Base-by-base conservation (phyloP, 2,888 invertebrate genomes). In the Leucophenga maculata region DNA sequence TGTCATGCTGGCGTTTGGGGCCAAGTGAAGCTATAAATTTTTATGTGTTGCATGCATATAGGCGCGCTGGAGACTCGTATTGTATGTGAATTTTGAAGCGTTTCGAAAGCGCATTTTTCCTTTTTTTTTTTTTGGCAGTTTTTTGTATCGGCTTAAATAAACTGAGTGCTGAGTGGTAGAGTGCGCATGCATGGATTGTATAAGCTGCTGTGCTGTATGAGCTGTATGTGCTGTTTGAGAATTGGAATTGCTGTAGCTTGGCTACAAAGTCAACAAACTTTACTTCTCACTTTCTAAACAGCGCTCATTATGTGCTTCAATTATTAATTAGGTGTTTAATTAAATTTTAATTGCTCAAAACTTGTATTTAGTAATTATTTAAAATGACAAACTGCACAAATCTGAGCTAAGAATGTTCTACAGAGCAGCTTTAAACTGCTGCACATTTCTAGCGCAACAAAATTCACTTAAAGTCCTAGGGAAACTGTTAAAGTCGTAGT, bases 1-100 rank as follows among this genome's bases (percentile, higher is more conserved):
- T 11, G 16, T 55, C 18, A 14, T 14, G 26, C 9, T 22, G 57
- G 11, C n/a, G 26, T 22, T 57, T 57, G 57, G 54, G 71, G 55
- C 48, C 70, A 70, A 76, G 77, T 67, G 60, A 48, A 74, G 70
- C 76, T 71, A 76, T 76, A 76, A 79, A 78, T 78, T 78, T 76
- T 73, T 72, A 72, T 72, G 71, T 70, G 68, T 72, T 74, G 74
- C 79, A 78, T 72, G 70, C 72, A 57, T 64, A 67, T 65, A 69
- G 72, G 71, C 72, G 72, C 66, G 57, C 22, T 50, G 50, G 1
- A 50, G 16, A 11, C 13, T 16, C 13, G 50, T n/a, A n/a, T 18
- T 50, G 50, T 18, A 18, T 50, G 14, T 48, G 46, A 44, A 48
- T 14, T 13, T 44, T 26, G 16, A 14, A 22, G 14, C 14, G 26